Evolutionary conservation across 2,113 vertebrate genomes (phyloP), one percentile per base, ranked within the genome.

Genomic region (Bubo scandiacus): DNA sequence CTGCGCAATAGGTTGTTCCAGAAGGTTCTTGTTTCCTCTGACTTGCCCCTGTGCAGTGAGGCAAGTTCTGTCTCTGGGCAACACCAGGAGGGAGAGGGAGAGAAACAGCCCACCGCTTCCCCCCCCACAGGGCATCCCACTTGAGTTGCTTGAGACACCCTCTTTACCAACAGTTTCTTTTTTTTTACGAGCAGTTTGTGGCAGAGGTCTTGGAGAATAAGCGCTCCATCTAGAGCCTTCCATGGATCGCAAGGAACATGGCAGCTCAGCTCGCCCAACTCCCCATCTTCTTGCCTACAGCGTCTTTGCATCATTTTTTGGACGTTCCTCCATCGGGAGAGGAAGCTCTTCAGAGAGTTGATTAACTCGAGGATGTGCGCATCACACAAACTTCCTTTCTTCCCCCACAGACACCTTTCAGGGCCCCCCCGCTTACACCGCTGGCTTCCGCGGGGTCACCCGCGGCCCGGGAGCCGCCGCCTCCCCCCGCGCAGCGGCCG

Each of bases 291-390:
- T 32, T 14, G 4, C 23, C 54, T 0, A 1, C 57, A 49, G 42
- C 2, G 0, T 5, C 66, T 49, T 67, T 15, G 15, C 23, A 27
- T 63, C 52, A 2, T 34, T 42, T 65, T 32, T 30, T 21, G 0
- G 22, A 54, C 40, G 27, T 61, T 54, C 25, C 32, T n/a, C 49
- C 82, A 22, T 9, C 29, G 11, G 42, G 38, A 43, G 43, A 45
- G 14, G 30, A 21, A 81, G 19, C 7, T 51, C 40, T 30, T 51
- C 5, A 16, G 52, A 23, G 13, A 51, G 2, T 10, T 29, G 32
- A 78, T 16, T 29, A 57, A 2, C 18, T 17, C 10, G 14, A 66
- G n/a, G 62, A 5, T 3, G 36, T 2, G 30, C 2, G 8, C 45
- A 40, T 11, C 77, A 23, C 49, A n/a, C 36, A 16, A 11, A 54